Evolutionary conservation across 2,113 vertebrate species (phyloP).

Genomic region (Oryzias javanicus): DNA sequence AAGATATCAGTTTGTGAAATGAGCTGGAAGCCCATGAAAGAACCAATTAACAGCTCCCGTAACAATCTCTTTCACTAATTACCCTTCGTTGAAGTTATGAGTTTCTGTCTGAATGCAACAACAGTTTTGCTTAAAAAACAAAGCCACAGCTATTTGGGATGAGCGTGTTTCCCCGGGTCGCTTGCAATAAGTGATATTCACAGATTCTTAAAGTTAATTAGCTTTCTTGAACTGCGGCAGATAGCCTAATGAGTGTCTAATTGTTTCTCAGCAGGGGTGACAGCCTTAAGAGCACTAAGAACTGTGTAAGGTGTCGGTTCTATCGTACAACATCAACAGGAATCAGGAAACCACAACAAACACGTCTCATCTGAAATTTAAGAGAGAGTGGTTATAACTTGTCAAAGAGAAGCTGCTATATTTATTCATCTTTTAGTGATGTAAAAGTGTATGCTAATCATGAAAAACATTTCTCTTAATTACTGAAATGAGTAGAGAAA

Average conservation of each 20-base stretch:
- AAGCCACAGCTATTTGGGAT: constrained; percentile 61
- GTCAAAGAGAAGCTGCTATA: too few species aligned
- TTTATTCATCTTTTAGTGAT: too few species aligned
- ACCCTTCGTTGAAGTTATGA: constrained; percentile 38
- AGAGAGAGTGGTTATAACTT: too few species aligned
- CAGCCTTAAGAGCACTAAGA: constrained; percentile 28
- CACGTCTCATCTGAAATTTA: background rate
- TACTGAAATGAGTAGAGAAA: too few species aligned
- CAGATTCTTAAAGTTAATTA: constrained; percentile 66
- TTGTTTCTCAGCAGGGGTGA: constrained; percentile 67
- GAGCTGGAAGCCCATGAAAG: constrained; percentile 3
- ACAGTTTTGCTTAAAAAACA: constrained; percentile 54
- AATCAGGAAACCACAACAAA: constrained; percentile 4
- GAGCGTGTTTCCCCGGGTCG: constrained; percentile 32
- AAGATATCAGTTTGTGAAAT: constrained; percentile 5
- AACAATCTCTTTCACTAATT: constrained; percentile 42
- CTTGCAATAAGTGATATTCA: constrained; percentile 45
- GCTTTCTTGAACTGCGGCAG: constrained; percentile 68
- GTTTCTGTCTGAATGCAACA: constrained; percentile 28
- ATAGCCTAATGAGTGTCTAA: constrained; percentile 66
- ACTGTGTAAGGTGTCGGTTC: constrained; percentile 33
- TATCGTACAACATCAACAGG: background rate
- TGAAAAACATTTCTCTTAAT: too few species aligned
- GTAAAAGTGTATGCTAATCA: too few species aligned
- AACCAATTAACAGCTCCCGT: constrained; percentile 30